phyloP scores from a whole-genome alignment of 2,888 invertebrate genomes.

The Tuta absoluta region DNA sequence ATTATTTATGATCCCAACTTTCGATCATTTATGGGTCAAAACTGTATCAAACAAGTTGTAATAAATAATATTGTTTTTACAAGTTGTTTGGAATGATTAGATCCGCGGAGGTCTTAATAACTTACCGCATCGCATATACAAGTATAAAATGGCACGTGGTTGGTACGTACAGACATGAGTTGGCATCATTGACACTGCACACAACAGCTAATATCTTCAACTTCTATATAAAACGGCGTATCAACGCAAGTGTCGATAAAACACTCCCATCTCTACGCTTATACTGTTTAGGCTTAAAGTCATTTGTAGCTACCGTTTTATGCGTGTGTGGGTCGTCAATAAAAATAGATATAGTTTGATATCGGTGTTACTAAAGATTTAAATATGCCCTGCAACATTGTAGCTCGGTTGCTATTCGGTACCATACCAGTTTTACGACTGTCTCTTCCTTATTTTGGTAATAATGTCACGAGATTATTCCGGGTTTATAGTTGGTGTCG shows the following conservation, averaged over 20 bases:
- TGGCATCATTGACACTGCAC: conserved; percentile 57
- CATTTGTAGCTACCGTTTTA: not conserved
- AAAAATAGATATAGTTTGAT: conserved; percentile 60
- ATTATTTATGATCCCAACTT: too few species aligned
- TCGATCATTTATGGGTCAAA: too few species aligned
- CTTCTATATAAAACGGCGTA: not conserved
- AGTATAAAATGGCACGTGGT: conserved; percentile 58
- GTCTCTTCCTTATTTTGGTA: conserved; percentile 63
- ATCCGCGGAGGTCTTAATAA: conserved; percentile 43
- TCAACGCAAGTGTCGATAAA: not conserved
- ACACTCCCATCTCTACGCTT: not conserved
- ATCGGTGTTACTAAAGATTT: conserved; percentile 57
- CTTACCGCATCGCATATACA: conserved; percentile 46
- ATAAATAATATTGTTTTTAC: not conserved
- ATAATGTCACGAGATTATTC: conserved; percentile 38
- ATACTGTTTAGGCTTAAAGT: not conserved
- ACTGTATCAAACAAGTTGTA: too few species aligned
- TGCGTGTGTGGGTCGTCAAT: conserved; percentile 45
- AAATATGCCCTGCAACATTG: conserved; percentile 66
- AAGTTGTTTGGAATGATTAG: conserved; percentile 11
- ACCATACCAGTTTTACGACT: conserved; percentile 44
- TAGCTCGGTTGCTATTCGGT: conserved; percentile 55
- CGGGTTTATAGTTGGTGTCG: not conserved
- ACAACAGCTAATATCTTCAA: conserved; percentile 28
- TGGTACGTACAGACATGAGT: conserved; percentile 51